Conservation (phyloP, 2,113 vertebrate genomes). For the Apteryx mantelli region DNA sequence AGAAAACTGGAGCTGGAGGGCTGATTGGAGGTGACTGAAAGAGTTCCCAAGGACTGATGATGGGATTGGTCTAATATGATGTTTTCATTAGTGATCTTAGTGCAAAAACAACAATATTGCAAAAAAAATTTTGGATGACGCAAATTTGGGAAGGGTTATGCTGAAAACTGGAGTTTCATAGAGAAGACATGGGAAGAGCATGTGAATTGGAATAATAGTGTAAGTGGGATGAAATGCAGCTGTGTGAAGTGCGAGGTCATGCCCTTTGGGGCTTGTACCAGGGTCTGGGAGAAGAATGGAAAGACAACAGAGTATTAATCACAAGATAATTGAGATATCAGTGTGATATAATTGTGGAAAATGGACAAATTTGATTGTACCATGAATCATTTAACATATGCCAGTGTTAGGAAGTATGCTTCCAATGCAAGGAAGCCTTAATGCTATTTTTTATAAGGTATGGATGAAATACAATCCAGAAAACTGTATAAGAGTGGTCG, state of each 20-base stretch:
- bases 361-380: not conserved
- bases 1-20: not conserved
- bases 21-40: not conserved
- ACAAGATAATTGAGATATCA: not conserved
- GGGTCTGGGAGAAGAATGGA: not conserved
- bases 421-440: not conserved
- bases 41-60: not conserved
- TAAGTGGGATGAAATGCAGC: not conserved
- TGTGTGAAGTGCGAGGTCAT: not conserved
- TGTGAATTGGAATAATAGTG: not conserved
- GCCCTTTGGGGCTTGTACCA: not conserved
- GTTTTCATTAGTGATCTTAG: not conserved
- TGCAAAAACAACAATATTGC: not conserved
- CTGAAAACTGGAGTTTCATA: not conserved
- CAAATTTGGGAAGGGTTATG: not conserved
- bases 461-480: not conserved
- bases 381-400: not conserved
- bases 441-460: not conserved
- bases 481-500: not conserved
- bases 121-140: not conserved
- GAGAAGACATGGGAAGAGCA: not conserved
- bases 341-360: not conserved
- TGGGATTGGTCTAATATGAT: not conserved
- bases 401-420: not conserved
- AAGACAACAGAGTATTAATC: not conserved